Evolutionary conservation across 2,797 vertebrate species (phyloP).

Genomic region (Threskiornis aethiopicus): DNA sequence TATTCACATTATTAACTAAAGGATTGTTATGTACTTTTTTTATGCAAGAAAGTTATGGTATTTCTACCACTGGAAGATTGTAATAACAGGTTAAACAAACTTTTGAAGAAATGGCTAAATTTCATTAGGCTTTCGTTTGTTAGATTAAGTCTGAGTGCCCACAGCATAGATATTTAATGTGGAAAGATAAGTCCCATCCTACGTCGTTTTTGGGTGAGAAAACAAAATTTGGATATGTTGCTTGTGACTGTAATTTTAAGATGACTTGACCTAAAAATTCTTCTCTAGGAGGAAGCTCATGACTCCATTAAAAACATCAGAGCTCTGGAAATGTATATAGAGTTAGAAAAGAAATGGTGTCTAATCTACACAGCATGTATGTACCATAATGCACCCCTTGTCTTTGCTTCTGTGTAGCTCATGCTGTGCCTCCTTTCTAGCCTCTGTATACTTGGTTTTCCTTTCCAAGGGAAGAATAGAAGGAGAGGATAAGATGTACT

Average conservation of each 20-base stretch:
- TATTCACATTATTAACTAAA: not conserved
- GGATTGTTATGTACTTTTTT: not conserved
- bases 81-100: not conserved
- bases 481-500: not conserved
- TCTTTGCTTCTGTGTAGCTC: not conserved
- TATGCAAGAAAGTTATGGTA: not conserved
- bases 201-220: not conserved
- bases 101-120: not conserved
- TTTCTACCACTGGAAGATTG: not conserved
- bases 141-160: not conserved
- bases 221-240: not conserved
- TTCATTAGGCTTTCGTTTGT: not conserved
- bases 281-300: not conserved
- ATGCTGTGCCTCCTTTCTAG: not conserved
- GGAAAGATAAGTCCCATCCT: not conserved
- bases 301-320: not conserved
- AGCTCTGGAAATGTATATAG: not conserved
- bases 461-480: not conserved
- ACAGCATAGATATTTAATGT: not conserved
- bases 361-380: not conserved
- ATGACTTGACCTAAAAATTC: not conserved
- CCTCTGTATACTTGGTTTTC: not conserved
- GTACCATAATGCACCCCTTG: not conserved
- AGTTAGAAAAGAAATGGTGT: not conserved
- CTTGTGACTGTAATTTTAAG: not conserved